Conservation (phyloP, 1,140 invertebrate genomes). For the Apis laboriosa region DNA sequence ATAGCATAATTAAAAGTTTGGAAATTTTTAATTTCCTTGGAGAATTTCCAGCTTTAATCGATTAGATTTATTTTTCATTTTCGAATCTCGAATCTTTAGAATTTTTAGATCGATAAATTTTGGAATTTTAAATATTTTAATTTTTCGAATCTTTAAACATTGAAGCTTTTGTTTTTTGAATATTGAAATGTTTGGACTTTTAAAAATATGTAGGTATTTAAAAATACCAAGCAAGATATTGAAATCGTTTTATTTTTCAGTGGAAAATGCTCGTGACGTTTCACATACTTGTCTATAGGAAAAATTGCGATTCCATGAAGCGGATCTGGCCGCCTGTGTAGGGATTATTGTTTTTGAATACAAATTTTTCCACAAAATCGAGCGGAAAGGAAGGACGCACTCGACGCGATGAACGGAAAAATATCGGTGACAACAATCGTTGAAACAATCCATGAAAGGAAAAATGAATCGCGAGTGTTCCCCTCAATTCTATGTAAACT, state of each 20-base stretch:
- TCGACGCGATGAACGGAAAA: constrained; percentile 14
- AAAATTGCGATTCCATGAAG: not conserved
- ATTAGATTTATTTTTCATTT: too few relatives aligned
- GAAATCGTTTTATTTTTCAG: not conserved
- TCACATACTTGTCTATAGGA: not conserved
- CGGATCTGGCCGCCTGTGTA: not conserved
- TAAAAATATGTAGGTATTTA: not conserved
- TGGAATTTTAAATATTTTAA: too few relatives aligned
- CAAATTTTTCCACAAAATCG: constrained; percentile 34
- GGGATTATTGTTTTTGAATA: constrained; percentile 42
- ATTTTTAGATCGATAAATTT: too few relatives aligned
- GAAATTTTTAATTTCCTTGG: too few relatives aligned
- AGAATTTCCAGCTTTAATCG: too few relatives aligned
- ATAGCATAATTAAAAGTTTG: too few relatives aligned
- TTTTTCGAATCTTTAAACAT: too few relatives aligned
- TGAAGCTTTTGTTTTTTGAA: not conserved
- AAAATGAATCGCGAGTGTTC: constrained; percentile 52
- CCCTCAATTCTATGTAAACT: constrained; percentile 44
- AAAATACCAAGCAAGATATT: not conserved
- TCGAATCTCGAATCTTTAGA: too few relatives aligned
- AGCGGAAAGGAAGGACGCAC: constrained; percentile 18
- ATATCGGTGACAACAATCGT: constrained; percentile 55
- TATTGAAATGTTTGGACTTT: not conserved
- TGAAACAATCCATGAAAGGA: constrained; percentile 57
- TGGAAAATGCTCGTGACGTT: not conserved